phyloP scores from a whole-genome alignment of 2,888 invertebrate genomes.

The Crematogaster levior region DNA sequence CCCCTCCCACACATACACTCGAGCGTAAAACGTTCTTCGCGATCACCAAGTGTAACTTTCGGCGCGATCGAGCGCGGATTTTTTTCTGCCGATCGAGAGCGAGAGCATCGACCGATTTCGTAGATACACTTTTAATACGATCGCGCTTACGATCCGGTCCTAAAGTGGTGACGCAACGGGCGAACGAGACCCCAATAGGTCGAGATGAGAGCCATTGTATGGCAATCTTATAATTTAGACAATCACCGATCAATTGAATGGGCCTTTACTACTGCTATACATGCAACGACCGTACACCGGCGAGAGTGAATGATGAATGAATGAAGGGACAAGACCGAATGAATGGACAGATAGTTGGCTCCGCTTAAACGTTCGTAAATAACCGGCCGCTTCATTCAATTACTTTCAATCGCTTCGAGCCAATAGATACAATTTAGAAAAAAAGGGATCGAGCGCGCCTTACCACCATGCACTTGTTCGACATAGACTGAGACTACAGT shows the following conservation, averaged over 20 bases:
- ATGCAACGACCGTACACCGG: slow-evolving; percentile 83
- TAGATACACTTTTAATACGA: slow-evolving; percentile 75
- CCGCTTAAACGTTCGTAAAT: slow-evolving; percentile 86
- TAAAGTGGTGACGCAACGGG: slow-evolving; percentile 85
- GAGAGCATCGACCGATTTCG: slow-evolving; percentile 70
- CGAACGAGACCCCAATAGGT: slow-evolving; percentile 85
- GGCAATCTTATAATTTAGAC: slow-evolving; percentile 86
- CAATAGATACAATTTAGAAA: slow-evolving; percentile 86
- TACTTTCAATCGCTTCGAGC: slow-evolving; percentile 86
- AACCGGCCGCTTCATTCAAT: slow-evolving; percentile 86
- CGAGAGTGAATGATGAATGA: slow-evolving; percentile 85
- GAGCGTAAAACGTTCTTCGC: slow-evolving; percentile 34
- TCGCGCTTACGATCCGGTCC: slow-evolving; percentile 82
- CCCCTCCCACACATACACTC: slow-evolving; percentile 41
- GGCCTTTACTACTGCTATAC: slow-evolving; percentile 86
- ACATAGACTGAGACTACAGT: not conserved
- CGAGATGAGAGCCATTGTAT: slow-evolving; percentile 86
- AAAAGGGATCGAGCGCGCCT: slow-evolving; percentile 63
- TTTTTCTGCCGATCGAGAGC: slow-evolving; percentile 59
- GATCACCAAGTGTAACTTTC: slow-evolving; percentile 27
- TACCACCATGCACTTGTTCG: slow-evolving; percentile 43
- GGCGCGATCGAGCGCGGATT: slow-evolving; percentile 41
- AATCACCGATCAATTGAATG: slow-evolving; percentile 86
- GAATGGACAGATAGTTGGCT: slow-evolving; percentile 86
- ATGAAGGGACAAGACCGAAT: slow-evolving; percentile 86